Evolutionary conservation across 64 coral and sea anemone genomes (phyloP).

Genomic region (Astreopora myriophthalma): DNA sequence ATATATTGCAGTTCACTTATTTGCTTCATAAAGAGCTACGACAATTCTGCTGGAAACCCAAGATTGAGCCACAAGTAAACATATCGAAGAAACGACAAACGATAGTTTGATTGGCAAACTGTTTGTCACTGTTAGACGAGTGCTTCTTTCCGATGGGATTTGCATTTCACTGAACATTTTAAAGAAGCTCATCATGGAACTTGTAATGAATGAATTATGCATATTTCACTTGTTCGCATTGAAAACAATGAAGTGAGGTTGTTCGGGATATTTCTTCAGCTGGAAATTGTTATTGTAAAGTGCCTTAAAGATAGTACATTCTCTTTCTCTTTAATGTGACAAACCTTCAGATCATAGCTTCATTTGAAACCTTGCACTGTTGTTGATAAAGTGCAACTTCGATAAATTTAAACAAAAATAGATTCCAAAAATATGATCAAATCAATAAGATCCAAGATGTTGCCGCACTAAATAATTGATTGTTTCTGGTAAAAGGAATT

Average conservation of each 20-base stretch:
- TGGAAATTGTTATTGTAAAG: neutral
- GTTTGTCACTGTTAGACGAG: neutral
- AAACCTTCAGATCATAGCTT: too few relatives aligned
- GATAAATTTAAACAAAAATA: neutral
- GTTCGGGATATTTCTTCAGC: neutral
- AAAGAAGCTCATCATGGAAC: too few relatives aligned
- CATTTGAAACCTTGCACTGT: too few relatives aligned
- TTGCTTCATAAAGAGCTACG: neutral
- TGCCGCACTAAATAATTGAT: slow-evolving; percentile 2
- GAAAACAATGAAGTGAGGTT: neutral
- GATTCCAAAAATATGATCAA: neutral
- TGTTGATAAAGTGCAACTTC: neutral
- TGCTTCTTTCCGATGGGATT: neutral
- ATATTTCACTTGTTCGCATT: neutral
- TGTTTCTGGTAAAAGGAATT: neutral
- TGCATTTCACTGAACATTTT: neutral
- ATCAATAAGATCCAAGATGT: neutral
- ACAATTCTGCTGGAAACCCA: too few relatives aligned
- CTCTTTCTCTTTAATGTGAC: too few relatives aligned
- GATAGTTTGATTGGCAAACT: neutral
- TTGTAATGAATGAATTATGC: too few relatives aligned
- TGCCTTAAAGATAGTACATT: too few relatives aligned
- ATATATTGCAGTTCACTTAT: neutral
- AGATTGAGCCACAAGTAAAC: too few relatives aligned
- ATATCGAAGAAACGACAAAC: too few relatives aligned